These are phyloP conservation scores for Drosophila hydei DNA, from an alignment of 1,140 invertebrate genomes.

Conservation along the genomic window DNA sequence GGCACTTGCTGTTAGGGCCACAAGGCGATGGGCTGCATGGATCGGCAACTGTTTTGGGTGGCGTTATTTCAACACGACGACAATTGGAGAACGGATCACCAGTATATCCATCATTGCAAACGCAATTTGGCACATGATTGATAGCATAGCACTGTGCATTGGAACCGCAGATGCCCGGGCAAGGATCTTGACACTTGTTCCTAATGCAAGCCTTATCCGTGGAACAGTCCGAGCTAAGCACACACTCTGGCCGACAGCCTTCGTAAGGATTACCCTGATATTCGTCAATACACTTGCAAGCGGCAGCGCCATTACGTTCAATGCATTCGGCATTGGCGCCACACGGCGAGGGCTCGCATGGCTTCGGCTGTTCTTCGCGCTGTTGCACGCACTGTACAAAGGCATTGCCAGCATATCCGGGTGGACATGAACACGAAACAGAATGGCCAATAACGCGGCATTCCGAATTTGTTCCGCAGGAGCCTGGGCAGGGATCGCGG, in stretches of 20 bases:
- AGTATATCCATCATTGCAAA: conserved; percentile 89
- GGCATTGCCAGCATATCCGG: conserved; percentile 89
- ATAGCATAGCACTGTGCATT: conserved; percentile 90
- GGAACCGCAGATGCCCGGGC: conserved; percentile 89
- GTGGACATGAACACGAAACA: conserved; percentile 89
- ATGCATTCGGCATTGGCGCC: conserved; percentile 88
- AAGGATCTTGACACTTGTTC: conserved; percentile 91
- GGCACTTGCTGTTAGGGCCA: conserved; percentile 91
- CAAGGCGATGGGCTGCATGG: conserved; percentile 92
- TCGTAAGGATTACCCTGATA: conserved; percentile 90
- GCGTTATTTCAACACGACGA: conserved; percentile 84
- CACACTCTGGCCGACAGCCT: conserved; percentile 91
- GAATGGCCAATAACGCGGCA: conserved; percentile 90
- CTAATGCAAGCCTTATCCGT: conserved; percentile 88
- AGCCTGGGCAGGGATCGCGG: conserved; percentile 88
- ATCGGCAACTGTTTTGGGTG: conserved; percentile 86
- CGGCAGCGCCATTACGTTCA: conserved; percentile 87
- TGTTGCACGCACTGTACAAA: conserved; percentile 88
- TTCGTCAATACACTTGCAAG: conserved; percentile 88
- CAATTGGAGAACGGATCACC: conserved; percentile 93
- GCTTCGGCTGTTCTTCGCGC: conserved; percentile 82
- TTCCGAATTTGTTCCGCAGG: conserved; percentile 89
- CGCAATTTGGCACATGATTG: conserved; percentile 90
- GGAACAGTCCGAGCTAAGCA: conserved; percentile 90
- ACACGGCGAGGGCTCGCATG: conserved; percentile 89